Evolutionary conservation across 1,140 invertebrate species (phyloP).

Genomic region (Saccostrea echinata): DNA sequence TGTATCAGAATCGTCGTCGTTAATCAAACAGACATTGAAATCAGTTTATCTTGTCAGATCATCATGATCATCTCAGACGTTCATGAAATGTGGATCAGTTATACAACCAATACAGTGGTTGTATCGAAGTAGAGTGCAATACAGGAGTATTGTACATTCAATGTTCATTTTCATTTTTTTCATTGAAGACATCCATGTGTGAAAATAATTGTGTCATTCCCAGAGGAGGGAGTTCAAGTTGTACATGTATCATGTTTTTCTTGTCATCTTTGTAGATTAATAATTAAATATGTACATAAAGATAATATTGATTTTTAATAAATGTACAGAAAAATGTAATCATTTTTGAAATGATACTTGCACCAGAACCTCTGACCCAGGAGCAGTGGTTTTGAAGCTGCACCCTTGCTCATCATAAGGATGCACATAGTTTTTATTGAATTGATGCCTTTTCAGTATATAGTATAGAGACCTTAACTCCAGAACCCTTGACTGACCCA

Average conservation of each 20-base stretch:
- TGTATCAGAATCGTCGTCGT: constrained; percentile 47
- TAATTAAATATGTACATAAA: constrained; percentile 4
- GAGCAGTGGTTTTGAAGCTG: too few species aligned
- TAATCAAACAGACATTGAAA: neutral
- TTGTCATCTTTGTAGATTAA: neutral
- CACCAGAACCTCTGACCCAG: too few species aligned
- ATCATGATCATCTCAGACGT: too few species aligned
- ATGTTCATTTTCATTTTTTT: neutral
- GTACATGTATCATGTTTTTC: neutral
- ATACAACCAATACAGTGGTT: neutral
- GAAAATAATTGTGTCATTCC: neutral
- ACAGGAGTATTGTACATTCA: neutral
- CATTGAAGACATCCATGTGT: neutral
- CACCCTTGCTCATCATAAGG: too few species aligned
- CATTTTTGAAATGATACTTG: too few species aligned
- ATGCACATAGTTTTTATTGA: too few species aligned
- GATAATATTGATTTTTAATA: neutral
- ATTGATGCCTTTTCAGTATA: too few species aligned
- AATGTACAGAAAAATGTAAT: neutral
- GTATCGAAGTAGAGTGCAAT: neutral
- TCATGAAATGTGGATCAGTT: neutral
- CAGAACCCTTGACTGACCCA: too few species aligned
- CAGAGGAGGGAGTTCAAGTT: neutral
- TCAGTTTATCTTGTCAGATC: neutral
- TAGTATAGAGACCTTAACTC: too few species aligned